Conservation (phyloP, 2,888 invertebrate species). For the Acronicta leporina region DNA sequence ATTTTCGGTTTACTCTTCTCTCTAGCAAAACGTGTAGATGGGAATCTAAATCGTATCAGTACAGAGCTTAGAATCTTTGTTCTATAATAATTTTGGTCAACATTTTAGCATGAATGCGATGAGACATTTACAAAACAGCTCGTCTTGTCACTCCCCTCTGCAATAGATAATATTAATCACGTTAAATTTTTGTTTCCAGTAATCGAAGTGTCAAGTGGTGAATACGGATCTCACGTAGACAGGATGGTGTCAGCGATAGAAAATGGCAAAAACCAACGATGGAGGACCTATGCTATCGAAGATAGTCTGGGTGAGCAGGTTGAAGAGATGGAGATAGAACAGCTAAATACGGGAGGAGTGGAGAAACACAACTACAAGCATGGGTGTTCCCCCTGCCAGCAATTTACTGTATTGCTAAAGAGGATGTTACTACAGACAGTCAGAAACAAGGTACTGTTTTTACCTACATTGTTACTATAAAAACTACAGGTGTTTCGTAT, state of each 20-base stretch:
- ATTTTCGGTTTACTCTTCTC: no score
- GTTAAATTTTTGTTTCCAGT: slow-evolving; percentile 81
- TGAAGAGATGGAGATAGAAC: slow-evolving; percentile 76
- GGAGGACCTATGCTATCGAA: slow-evolving; percentile 78
- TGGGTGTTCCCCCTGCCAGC: slow-evolving; percentile 90
- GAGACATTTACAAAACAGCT: no score
- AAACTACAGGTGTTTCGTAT: no score
- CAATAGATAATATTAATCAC: no score
- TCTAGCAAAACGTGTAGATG: no score
- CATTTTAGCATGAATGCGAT: no score
- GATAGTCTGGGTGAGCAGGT: slow-evolving; percentile 50
- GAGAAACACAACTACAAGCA: slow-evolving; percentile 87
- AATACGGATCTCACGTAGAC: slow-evolving; percentile 93
- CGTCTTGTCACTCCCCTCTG: no score
- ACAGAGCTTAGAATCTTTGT: no score
- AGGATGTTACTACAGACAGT: slow-evolving; percentile 93
- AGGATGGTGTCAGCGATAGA: slow-evolving; percentile 91
- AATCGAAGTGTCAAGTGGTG: slow-evolving; percentile 94
- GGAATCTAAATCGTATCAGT: no score
- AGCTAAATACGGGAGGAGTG: slow-evolving; percentile 78
- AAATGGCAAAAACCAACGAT: slow-evolving; percentile 90
- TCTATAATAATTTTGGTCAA: no score
- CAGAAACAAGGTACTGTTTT: slow-evolving; percentile 90
- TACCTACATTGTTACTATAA: no score
- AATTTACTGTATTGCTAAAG: slow-evolving; percentile 91